phyloP scores from a whole-genome alignment of 2,888 invertebrate species.

The Tipula vernalis region DNA sequence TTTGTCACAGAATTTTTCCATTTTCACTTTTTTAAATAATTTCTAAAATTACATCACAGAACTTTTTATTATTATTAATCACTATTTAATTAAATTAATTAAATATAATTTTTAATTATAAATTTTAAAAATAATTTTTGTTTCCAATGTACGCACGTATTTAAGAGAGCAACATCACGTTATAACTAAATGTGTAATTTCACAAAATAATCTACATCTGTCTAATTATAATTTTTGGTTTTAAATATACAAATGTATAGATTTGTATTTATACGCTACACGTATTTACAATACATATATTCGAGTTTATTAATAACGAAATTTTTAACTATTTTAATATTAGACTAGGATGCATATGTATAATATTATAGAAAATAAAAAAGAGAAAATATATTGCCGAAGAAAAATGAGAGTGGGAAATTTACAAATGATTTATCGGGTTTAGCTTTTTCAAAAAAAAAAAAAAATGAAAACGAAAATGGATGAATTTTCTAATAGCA shows the following conservation, averaged over 20 bases:
- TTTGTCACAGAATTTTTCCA: neutral
- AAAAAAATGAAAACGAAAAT: neutral
- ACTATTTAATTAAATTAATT: neutral
- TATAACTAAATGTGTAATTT: neutral
- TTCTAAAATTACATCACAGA: neutral
- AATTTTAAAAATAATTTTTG: neutral
- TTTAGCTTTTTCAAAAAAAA: neutral
- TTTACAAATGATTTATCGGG: neutral
- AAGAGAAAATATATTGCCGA: neutral
- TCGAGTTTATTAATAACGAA: neutral
- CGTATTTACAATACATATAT: neutral
- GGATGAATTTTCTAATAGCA: neutral
- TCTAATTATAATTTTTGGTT: neutral
- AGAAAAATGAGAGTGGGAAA: neutral
- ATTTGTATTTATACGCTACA: neutral
- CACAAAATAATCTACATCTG: neutral
- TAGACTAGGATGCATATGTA: neutral
- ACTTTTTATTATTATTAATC: neutral
- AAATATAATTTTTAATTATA: neutral
- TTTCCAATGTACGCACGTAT: neutral
- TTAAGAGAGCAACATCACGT: neutral
- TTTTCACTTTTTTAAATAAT: neutral
- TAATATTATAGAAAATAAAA: neutral
- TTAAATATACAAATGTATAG: neutral
- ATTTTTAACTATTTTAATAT: neutral